A percentile compares a stretch with the other conserved stretches of the same genome.
phyloP scores from a whole-genome alignment of 2,888 invertebrate genomes.

The Rhaphigaster nebulosa region DNA sequence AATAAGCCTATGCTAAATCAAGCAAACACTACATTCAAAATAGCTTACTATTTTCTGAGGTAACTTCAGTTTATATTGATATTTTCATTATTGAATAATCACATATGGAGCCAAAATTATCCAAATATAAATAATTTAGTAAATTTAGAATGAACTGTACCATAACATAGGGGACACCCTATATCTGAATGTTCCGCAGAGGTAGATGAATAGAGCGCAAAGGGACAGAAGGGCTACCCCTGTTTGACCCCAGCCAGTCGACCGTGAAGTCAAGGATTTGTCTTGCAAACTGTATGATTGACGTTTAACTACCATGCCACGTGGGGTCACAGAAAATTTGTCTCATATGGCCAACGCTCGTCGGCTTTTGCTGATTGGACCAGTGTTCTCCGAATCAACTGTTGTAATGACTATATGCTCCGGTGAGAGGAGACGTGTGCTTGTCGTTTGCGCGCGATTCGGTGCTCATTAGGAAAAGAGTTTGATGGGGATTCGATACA shows the following conservation, averaged over 20 bases:
- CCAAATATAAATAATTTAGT: neutral
- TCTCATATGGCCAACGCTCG: constrained; percentile 29
- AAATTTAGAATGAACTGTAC: neutral
- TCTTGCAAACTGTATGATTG: constrained; percentile 39
- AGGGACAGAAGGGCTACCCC: neutral
- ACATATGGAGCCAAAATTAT: too few relatives aligned
- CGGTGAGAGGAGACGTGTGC: neutral
- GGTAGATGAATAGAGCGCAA: constrained; percentile 2
- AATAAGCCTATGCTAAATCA: neutral
- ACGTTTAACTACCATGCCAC: constrained; percentile 41
- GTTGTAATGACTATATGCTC: neutral
- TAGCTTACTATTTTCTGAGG: neutral
- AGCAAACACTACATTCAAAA: neutral
- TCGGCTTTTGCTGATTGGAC: neutral
- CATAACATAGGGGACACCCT: neutral
- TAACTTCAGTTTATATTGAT: too few relatives aligned
- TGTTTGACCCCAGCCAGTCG: constrained; percentile 30
- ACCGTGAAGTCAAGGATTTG: constrained; percentile 42
- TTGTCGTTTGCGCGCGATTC: neutral
- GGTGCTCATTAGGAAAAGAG: neutral
- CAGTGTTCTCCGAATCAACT: neutral
- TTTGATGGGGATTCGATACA: neutral
- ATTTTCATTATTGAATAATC: neutral
- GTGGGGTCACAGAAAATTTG: constrained; percentile 42
- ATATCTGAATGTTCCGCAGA: neutral